Conservation (phyloP, 2,113 vertebrate species). For the Turnix velox region DNA sequence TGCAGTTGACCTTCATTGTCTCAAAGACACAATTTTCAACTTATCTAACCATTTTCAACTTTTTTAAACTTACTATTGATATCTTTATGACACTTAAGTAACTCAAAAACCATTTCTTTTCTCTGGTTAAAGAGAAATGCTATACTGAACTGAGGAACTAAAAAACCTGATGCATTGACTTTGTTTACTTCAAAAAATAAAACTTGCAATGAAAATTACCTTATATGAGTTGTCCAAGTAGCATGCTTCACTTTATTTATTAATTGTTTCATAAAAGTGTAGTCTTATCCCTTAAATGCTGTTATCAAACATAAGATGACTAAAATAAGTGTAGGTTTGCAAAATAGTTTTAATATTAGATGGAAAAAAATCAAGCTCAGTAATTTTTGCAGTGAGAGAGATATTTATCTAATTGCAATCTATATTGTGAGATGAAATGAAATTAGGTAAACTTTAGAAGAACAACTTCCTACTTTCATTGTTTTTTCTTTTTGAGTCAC, state of each 20-base stretch:
- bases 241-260: neutral
- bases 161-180: neutral
- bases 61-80: neutral
- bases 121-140: neutral
- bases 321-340: neutral
- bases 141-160: neutral
- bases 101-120: neutral
- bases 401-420: neutral
- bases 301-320: neutral
- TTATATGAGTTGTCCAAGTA: neutral
- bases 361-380: neutral
- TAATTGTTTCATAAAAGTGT: neutral
- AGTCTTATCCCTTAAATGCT: neutral
- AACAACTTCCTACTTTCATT: neutral
- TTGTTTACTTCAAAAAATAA: neutral
- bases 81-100: neutral
- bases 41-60: neutral
- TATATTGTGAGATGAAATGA: neutral
- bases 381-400: neutral
- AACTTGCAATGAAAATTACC: neutral
- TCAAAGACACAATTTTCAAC: neutral
- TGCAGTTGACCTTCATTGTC: neutral
- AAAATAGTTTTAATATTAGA: neutral
- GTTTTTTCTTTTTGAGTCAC: neutral
- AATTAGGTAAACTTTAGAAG: neutral